Evolutionary conservation across 2,888 invertebrate genomes (phyloP).

Genomic region (Eupithecia tripunctaria): DNA sequence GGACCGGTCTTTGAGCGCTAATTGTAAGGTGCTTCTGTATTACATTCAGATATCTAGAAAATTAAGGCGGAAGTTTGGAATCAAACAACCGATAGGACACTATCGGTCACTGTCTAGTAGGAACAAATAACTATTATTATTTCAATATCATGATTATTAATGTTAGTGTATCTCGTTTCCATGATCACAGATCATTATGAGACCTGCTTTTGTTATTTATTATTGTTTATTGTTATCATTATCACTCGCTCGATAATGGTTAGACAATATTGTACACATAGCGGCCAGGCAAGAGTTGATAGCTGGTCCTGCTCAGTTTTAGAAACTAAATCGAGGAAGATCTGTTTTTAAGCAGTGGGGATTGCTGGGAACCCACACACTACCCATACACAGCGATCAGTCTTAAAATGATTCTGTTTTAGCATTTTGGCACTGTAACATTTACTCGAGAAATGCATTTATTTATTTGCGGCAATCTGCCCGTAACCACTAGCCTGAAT

Average conservation of each 20-base stretch:
- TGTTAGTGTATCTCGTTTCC: not conserved
- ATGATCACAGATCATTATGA: not conserved
- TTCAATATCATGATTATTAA: not conserved
- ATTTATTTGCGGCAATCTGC: not conserved
- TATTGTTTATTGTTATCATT: not conserved
- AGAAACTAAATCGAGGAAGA: not conserved
- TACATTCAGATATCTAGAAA: not conserved
- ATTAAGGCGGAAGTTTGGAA: not conserved
- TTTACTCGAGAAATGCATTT: not conserved
- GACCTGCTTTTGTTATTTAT: not conserved
- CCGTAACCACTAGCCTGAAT: conserved; percentile 4
- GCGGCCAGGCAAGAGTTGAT: not conserved
- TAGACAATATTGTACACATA: not conserved
- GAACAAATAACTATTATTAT: not conserved
- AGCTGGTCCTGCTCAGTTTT: not conserved
- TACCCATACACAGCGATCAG: too few species aligned
- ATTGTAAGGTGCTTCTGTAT: not conserved
- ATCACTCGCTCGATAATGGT: not conserved
- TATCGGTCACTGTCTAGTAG: too few species aligned
- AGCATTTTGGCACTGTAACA: not conserved
- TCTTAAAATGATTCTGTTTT: not conserved
- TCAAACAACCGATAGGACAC: not conserved
- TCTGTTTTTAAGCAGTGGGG: not conserved
- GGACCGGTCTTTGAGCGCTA: not conserved
- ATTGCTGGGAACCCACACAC: too few species aligned